phyloP scores from a whole-genome alignment of 2,797 vertebrate species.

The Neosilurus mollespiculum region DNA sequence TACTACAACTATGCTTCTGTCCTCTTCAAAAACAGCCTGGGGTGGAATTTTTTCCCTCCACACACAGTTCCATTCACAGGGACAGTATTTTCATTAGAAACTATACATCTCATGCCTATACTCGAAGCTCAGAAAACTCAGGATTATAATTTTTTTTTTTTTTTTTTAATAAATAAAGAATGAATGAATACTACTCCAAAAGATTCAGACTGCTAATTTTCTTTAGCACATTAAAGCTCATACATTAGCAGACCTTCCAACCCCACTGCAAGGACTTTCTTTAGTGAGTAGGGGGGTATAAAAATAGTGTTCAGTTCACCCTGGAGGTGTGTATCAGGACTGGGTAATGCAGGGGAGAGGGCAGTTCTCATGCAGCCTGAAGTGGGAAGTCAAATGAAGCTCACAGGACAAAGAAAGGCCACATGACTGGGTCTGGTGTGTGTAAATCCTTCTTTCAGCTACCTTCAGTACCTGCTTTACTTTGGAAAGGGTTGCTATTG shows the following conservation, averaged over 20 bases:
- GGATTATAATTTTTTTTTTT: conserved; percentile 42
- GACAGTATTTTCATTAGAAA: conserved; percentile 73
- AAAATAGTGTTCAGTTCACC: conserved; percentile 22
- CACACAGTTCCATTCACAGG: conserved; percentile 47
- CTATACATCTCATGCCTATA: conserved; percentile 73
- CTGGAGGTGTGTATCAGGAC: neutral
- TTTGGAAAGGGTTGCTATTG: neutral
- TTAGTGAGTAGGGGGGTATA: conserved; percentile 57
- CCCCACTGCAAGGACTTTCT: conserved; percentile 74
- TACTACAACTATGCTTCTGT: conserved; percentile 64
- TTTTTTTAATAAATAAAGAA: neutral
- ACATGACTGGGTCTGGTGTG: neutral
- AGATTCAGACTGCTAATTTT: conserved; percentile 74
- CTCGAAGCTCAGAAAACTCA: conserved; percentile 77
- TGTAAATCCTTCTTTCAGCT: neutral
- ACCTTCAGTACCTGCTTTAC: neutral
- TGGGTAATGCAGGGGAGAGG: neutral
- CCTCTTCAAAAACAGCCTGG: conserved; percentile 69
- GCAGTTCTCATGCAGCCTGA: neutral
- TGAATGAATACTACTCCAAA: conserved; percentile 77
- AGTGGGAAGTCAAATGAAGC: neutral
- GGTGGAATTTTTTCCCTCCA: conserved; percentile 64
- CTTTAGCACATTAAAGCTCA: conserved; percentile 74
- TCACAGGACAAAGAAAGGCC: neutral
- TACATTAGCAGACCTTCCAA: conserved; percentile 78